Conservation (phyloP, 2,888 invertebrate genomes). For the Trilocha varians region DNA sequence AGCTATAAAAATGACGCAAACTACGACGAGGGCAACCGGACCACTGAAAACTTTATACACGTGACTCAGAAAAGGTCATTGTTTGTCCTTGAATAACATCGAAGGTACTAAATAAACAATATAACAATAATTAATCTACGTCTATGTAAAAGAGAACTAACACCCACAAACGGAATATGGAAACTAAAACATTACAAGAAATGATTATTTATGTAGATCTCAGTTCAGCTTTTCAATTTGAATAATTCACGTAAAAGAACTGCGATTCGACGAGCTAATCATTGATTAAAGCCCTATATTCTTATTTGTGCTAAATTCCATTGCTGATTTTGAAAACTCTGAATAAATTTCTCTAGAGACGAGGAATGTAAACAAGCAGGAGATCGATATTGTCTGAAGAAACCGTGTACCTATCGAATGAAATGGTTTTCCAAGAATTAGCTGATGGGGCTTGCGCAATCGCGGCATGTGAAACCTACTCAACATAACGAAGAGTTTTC, state of each 20-base stretch:
- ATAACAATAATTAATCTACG: not conserved
- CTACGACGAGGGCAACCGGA: slow-evolving; percentile 28
- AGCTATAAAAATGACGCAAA: slow-evolving; percentile 13
- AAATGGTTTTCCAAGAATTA: slow-evolving; percentile 20
- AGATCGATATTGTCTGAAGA: slow-evolving; percentile 16
- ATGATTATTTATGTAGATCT: no score
- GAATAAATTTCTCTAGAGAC: not conserved
- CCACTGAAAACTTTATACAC: slow-evolving; percentile 37
- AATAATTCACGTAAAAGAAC: no score
- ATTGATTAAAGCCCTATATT: no score
- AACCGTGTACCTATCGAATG: slow-evolving; percentile 22
- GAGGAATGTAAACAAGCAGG: slow-evolving; percentile 18
- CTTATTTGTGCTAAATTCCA: no score
- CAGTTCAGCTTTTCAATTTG: no score
- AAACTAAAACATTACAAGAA: no score
- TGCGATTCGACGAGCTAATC: no score
- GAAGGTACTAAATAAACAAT: slow-evolving; percentile 1
- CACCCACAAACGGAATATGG: no score
- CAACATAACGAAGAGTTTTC: slow-evolving; percentile 1
- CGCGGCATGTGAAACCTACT: slow-evolving; percentile 5
- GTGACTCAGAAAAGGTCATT: slow-evolving; percentile 31
- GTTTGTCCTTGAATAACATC: not conserved
- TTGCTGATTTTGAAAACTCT: not conserved
- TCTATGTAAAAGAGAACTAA: no score
- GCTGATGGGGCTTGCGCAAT: slow-evolving; percentile 1